These are phyloP conservation scores for Parasteatoda tepidariorum DNA, from an alignment of 1,140 invertebrate species.

Conservation along the genomic window DNA sequence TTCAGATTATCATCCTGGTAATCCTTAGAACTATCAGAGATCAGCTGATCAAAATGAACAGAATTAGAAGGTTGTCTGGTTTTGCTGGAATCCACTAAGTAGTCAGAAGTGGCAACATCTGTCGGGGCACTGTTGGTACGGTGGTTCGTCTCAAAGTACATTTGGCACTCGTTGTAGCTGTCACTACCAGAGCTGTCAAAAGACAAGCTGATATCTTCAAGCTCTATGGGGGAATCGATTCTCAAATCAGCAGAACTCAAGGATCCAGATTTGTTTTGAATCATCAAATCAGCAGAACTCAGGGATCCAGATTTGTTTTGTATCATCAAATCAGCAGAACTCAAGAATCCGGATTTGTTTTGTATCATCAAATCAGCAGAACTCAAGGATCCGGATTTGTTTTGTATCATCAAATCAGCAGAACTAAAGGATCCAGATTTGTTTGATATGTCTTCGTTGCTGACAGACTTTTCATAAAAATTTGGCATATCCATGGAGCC, in stretches of 20 bases:
- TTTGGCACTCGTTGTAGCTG: conserved; percentile 35
- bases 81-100: too few species aligned
- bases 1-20: not conserved
- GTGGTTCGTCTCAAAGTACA: not conserved
- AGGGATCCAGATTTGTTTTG: not conserved
- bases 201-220: conserved; percentile 43
- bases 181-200: conserved; percentile 37
- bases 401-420: not conserved
- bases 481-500: not conserved
- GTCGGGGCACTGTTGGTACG: not conserved
- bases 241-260: not conserved
- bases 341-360: not conserved
- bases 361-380: not conserved
- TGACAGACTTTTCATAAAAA: too few species aligned
- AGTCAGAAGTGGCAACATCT: too few species aligned
- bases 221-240: not conserved
- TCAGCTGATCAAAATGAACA: not conserved
- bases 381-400: not conserved
- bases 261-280: not conserved
- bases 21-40: not conserved
- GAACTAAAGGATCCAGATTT: not conserved
- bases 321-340: not conserved
- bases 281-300: not conserved
- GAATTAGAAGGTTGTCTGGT: not conserved
- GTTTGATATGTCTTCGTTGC: too few species aligned